phyloP scores from a whole-genome alignment of 2,888 invertebrate species.

The Cylloceria caligata region DNA sequence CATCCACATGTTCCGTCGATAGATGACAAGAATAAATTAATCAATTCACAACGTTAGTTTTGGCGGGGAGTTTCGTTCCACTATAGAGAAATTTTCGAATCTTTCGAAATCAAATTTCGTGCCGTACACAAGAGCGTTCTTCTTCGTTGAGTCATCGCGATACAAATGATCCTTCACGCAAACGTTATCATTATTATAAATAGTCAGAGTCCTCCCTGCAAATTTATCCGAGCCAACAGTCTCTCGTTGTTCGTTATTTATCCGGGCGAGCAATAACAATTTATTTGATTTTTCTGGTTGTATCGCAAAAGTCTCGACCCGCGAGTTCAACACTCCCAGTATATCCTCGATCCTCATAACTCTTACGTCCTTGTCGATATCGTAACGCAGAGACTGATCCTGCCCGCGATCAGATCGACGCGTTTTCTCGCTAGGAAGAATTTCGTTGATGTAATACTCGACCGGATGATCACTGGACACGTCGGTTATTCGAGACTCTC shows the following conservation, averaged over 20 bases:
- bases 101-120: conserved; percentile 43
- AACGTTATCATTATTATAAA: conserved; percentile 65
- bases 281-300: conserved; percentile 28
- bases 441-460: conserved; percentile 76
- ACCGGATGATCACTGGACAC: conserved; percentile 59
- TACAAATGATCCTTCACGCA: conserved; percentile 62
- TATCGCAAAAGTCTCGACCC: conserved; percentile 46
- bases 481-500: conserved; percentile 62
- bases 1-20: neutral
- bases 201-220: conserved; percentile 43
- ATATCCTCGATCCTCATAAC: conserved; percentile 68
- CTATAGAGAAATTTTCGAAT: conserved; percentile 32
- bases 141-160: conserved; percentile 48
- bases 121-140: conserved; percentile 53
- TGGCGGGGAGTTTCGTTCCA: neutral
- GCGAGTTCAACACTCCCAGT: conserved; percentile 43
- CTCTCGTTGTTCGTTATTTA: conserved; percentile 1
- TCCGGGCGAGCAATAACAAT: conserved; percentile 1
- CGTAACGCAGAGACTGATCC: conserved; percentile 8
- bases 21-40: conserved; percentile 10
- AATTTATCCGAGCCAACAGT: conserved; percentile 1
- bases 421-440: conserved; percentile 61
- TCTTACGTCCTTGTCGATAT: conserved; percentile 54
- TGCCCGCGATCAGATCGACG: neutral
- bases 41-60: conserved; percentile 11